Conservation (phyloP, 2,888 invertebrate genomes). For the Trachelus iudaicus region DNA sequence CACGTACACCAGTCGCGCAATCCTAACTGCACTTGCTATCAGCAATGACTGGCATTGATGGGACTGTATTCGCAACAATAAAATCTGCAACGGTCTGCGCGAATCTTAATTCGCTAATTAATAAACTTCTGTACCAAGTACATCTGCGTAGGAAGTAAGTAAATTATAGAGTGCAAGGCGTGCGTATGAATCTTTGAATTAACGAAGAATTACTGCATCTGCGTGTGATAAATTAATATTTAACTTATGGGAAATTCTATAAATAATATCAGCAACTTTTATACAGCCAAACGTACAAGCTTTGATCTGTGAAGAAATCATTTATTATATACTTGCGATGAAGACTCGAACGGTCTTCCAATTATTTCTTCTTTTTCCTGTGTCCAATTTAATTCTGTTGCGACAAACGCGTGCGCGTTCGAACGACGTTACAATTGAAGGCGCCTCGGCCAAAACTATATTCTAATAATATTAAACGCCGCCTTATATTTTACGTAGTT, state of each 20-base stretch:
- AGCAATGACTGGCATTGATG: neutral
- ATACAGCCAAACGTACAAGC: neutral
- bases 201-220: neutral
- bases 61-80: neutral
- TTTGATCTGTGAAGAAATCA: no score
- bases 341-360: no score
- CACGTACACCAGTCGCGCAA: neutral
- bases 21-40: neutral
- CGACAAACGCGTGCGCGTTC: neutral
- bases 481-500: neutral
- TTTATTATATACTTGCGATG: no score
- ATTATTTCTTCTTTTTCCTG: no score
- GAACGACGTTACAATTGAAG: neutral
- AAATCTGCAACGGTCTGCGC: neutral
- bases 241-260: neutral
- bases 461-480: neutral
- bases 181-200: neutral
- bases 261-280: neutral
- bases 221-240: neutral
- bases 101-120: neutral
- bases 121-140: neutral
- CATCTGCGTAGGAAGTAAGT: no score
- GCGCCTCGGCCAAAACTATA: neutral
- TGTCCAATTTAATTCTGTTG: no score
- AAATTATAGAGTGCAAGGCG: neutral